Base-by-base conservation (phyloP, 2,113 vertebrate genomes). In the Tupaia tana region DNA sequence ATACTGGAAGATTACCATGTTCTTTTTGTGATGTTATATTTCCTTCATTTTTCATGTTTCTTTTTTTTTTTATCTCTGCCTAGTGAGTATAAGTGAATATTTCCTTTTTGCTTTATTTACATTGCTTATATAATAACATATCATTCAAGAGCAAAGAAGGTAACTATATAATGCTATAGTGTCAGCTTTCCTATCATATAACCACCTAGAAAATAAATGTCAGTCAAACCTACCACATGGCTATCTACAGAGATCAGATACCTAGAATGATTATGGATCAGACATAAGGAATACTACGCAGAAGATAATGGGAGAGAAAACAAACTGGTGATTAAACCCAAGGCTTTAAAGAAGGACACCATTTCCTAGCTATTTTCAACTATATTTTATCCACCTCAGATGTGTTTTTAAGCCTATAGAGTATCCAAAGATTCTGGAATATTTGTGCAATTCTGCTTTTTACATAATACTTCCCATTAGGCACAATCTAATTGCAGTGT, bases 381-480 rank as follows among this genome's bases (percentile, higher is more conserved):
- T 34, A 78, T n/a, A 84, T 20, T 82, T 74, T 90, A 97, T 70
- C 80, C 9, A 92, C 19, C 59, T 86, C 24, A 92, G 29, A 92
- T 92, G 64, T 90, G 77, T 96, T 95, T 82, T 79, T 58, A 93
- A 94, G 79, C 31, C 75, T 67, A 80, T 73, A 14, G 70, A 93
- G 89, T 70, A 0, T 90, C 79, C 69, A 90, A 19, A 88, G 59
- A 92, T 75, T 84, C 29, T 75, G 95, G 64, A 93, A 81, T 85
- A 89, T 83, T 64, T 95, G 90, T 97, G 82, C 89, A 97, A 94
- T 82, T 96, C 75, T 95, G 89, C 78, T 92, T 92, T 89, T 92
- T 86, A 94, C 70, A 87, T 86, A 96, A 78, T 95, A 95, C 58
- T 94, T 89, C 61, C 52, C n/a, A 79, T 67, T 67, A 94, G 43